A percentile compares a stretch with the other conserved stretches of the same genome.
These are phyloP conservation scores for Danaus plexippus DNA, from an alignment of 1,140 invertebrate genomes.

Conservation along the genomic window DNA sequence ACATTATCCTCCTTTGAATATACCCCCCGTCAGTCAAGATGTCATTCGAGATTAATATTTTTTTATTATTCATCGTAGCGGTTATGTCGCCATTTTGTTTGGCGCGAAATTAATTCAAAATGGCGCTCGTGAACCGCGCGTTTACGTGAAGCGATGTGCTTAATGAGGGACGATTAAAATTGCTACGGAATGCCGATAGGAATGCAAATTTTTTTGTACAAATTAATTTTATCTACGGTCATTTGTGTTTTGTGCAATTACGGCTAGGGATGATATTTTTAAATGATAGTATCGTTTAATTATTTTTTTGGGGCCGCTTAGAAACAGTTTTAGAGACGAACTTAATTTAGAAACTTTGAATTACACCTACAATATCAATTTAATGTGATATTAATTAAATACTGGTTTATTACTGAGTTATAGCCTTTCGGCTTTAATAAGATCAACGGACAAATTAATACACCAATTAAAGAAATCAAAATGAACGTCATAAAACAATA, in stretches of 20 bases:
- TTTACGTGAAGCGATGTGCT: slow-evolving; percentile 56
- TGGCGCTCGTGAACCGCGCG: slow-evolving; percentile 51
- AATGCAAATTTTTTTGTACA: slow-evolving; percentile 45
- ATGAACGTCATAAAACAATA: slow-evolving; percentile 14
- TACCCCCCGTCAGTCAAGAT: slow-evolving; percentile 23
- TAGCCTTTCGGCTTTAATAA: too few relatives aligned
- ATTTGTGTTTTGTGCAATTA: slow-evolving; percentile 16
- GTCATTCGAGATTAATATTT: slow-evolving; percentile 50
- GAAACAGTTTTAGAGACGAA: too few relatives aligned
- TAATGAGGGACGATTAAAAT: slow-evolving; percentile 66
- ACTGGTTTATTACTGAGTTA: too few relatives aligned
- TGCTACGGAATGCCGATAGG: slow-evolving; percentile 41
- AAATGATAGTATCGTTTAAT: slow-evolving; percentile 6
- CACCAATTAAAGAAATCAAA: too few relatives aligned
- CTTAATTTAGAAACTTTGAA: too few relatives aligned
- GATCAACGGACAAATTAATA: too few relatives aligned
- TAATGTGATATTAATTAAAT: too few relatives aligned
- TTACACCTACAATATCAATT: too few relatives aligned
- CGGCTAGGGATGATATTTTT: slow-evolving; percentile 6
- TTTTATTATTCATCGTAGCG: slow-evolving; percentile 43
- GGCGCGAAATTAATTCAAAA: slow-evolving; percentile 63
- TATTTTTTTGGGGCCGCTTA: background rate
- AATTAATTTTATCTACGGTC: slow-evolving; percentile 18
- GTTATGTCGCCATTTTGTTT: slow-evolving; percentile 54
- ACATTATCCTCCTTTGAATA: too few relatives aligned